phyloP scores from a whole-genome alignment of 2,797 vertebrate genomes.

The Falco cherrug region DNA sequence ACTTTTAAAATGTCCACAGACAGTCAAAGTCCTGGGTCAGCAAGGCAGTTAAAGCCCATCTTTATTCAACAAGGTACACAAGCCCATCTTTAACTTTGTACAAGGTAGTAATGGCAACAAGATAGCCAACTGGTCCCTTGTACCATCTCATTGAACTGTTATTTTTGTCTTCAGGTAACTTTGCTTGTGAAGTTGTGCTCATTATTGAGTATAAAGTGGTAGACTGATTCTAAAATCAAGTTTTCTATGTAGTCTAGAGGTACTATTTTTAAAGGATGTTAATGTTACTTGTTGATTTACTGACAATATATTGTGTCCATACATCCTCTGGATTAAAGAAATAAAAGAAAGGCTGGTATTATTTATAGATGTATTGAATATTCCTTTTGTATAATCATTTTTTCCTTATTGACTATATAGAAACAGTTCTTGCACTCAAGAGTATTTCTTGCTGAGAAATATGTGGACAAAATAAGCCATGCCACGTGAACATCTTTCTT shows the following conservation, averaged over 20 bases:
- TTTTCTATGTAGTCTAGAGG: neutral
- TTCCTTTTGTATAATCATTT: neutral
- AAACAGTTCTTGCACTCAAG: neutral
- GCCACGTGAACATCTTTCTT: neutral
- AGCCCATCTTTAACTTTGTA: neutral
- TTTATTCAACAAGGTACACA: neutral
- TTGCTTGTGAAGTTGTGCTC: neutral
- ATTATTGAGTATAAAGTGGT: neutral
- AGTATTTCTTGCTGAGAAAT: slow-evolving; percentile 1
- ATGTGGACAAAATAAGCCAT: neutral
- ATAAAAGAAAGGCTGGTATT: neutral
- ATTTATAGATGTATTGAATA: neutral
- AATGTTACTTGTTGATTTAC: neutral
- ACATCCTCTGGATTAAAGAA: neutral
- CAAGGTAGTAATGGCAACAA: neutral
- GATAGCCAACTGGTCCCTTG: neutral
- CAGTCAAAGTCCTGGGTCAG: slow-evolving; percentile 17
- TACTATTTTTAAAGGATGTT: neutral
- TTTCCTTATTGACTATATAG: neutral
- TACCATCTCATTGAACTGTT: neutral
- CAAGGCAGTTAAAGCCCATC: neutral
- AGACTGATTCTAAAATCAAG: neutral
- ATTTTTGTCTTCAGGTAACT: neutral
- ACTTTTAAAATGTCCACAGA: neutral
- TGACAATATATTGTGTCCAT: neutral